phyloP scores from a whole-genome alignment of 2,888 invertebrate species.

The Tipula confusa region DNA sequence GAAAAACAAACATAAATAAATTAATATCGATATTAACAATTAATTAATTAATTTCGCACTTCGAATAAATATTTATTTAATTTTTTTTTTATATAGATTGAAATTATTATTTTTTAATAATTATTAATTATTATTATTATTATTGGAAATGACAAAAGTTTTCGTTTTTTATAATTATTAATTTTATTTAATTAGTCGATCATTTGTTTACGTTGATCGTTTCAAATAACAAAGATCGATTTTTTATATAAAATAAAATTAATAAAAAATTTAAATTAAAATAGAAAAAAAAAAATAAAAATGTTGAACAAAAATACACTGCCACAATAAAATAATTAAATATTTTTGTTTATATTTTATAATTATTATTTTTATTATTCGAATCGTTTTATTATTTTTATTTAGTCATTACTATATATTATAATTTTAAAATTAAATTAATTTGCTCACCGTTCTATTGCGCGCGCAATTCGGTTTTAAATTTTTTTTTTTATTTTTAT shows the following conservation, averaged over 20 bases:
- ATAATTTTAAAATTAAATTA: background rate
- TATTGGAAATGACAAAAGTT: conserved; percentile 1
- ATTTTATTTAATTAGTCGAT: background rate
- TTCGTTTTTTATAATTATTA: background rate
- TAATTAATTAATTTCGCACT: background rate
- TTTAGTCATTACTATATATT: too few species aligned
- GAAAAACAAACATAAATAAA: background rate
- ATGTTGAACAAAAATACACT: conserved; percentile 13
- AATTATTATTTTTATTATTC: background rate
- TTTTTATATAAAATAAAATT: background rate
- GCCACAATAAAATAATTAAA: background rate
- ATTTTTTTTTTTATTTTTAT: too few species aligned
- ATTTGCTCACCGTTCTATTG: background rate
- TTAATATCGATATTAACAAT: background rate
- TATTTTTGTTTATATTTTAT: background rate
- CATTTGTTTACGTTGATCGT: conserved; percentile 1
- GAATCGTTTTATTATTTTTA: background rate
- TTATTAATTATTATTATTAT: background rate
- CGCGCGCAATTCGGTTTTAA: background rate
- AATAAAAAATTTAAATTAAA: background rate
- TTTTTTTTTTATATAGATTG: background rate
- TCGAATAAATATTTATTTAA: conserved; percentile 7
- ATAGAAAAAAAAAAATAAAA: background rate
- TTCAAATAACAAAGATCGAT: conserved; percentile 12
- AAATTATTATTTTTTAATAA: background rate